Evolutionary conservation across 37 sponge, comb jelly and placozoan species (phyloP).

Genomic region (Hexactinellida sp.): DNA sequence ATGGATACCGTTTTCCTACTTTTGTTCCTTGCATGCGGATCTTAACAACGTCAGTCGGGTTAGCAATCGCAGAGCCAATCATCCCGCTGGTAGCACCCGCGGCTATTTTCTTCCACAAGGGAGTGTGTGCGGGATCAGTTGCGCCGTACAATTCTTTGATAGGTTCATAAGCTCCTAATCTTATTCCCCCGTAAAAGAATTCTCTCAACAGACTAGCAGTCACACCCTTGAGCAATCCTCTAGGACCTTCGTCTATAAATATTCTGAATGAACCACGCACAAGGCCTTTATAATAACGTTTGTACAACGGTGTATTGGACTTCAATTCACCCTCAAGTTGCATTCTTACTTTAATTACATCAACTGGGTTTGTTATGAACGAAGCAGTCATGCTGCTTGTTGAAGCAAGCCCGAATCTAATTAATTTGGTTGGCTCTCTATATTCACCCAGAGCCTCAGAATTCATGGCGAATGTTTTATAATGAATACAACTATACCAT

Average conservation of each 20-base stretch:
- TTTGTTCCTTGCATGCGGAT: slow-evolving; percentile 21
- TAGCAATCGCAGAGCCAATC: slow-evolving; percentile 13
- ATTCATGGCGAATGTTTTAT: background rate
- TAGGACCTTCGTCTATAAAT: background rate
- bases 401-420: background rate
- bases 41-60: slow-evolving; percentile 24
- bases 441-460: background rate
- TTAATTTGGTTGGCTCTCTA: background rate
- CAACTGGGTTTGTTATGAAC: background rate
- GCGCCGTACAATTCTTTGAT: slow-evolving; percentile 20
- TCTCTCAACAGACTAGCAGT: slow-evolving; percentile 16
- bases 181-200: slow-evolving; percentile 21
- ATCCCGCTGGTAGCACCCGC: slow-evolving; percentile 25
- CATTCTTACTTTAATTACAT: background rate
- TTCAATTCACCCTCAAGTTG: slow-evolving; percentile 13
- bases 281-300: background rate
- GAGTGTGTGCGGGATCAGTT: slow-evolving; percentile 4
- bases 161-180: slow-evolving; percentile 33
- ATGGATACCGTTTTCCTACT: background rate
- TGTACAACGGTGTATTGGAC: background rate
- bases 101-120: slow-evolving; percentile 21
- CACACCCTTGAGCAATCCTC: background rate
- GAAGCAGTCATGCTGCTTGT: background rate
- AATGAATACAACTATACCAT: too few species aligned
- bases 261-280: background rate